A percentile compares a stretch with the other conserved stretches of the same genome.
Conservation (phyloP, 2,797 vertebrate species). For the Schizopygopsis malacanthus region DNA sequence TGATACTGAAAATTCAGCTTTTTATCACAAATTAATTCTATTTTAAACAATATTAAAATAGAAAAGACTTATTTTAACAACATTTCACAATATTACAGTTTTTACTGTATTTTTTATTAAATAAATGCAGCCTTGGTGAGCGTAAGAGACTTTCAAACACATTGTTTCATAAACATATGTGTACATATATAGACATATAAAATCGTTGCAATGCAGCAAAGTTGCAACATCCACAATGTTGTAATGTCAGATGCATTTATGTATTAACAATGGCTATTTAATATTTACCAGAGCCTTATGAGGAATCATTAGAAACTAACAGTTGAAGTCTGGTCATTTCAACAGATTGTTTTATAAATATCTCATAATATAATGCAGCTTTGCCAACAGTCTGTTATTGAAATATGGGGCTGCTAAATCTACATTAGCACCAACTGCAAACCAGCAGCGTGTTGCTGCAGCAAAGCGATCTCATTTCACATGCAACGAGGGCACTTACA, state of each 20-base stretch:
- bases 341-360: neutral
- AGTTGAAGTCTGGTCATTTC: neutral
- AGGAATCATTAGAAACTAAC: neutral
- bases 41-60: neutral
- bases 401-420: neutral
- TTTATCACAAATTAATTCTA: neutral
- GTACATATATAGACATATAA: neutral
- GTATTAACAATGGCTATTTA: neutral
- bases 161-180: neutral
- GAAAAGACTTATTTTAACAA: neutral
- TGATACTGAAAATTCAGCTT: neutral
- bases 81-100: neutral
- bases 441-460: neutral
- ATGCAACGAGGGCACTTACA: neutral
- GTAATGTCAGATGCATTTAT: neutral
- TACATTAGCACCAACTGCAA: neutral
- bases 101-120: neutral
- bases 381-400: neutral
- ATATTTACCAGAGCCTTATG: neutral
- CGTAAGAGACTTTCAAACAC: neutral
- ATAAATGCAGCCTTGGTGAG: neutral
- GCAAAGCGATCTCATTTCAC: neutral
- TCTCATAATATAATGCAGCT: neutral
- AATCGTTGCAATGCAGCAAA: too few relatives aligned
- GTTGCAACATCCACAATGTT: neutral